Evolutionary conservation across 1,140 invertebrate genomes (phyloP).

Genomic region (Drosophila navojoa): DNA sequence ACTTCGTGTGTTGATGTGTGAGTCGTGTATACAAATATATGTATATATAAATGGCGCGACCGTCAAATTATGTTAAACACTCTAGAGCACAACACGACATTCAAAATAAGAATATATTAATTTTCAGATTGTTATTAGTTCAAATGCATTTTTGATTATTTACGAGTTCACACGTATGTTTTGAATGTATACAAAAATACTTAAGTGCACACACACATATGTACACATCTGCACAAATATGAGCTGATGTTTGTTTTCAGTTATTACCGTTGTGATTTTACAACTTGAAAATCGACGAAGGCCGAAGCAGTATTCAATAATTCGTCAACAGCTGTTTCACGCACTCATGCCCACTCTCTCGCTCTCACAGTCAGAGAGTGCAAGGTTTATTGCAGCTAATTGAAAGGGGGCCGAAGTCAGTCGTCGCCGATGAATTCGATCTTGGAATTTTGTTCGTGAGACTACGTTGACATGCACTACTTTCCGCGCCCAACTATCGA

Average conservation of each 20-base stretch:
- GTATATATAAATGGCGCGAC: constrained; percentile 39
- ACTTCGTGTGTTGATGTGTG: not conserved
- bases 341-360: constrained; percentile 21
- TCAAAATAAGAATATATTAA: constrained; percentile 7
- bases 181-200: not conserved
- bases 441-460: constrained; percentile 31
- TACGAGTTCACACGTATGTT: not conserved
- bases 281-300: constrained; percentile 33
- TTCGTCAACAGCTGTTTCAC: constrained; percentile 45
- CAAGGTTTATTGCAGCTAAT: constrained; percentile 3
- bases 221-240: constrained; percentile 15
- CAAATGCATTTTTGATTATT: constrained; percentile 40
- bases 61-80: constrained; percentile 64
- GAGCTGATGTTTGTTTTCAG: constrained; percentile 33
- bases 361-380: constrained; percentile 3
- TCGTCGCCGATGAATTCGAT: constrained; percentile 38
- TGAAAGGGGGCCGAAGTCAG: constrained; percentile 1
- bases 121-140: constrained; percentile 21
- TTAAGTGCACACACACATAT: not conserved
- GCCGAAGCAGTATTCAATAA: constrained; percentile 36
- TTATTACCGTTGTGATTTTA: constrained; percentile 55
- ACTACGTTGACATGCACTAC: constrained; percentile 15
- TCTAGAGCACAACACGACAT: constrained; percentile 18
- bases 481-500: constrained; percentile 57
- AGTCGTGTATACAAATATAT: not conserved